Base-by-base conservation (phyloP, 1,140 invertebrate species). In the Anadara kagoshimensis region DNA sequence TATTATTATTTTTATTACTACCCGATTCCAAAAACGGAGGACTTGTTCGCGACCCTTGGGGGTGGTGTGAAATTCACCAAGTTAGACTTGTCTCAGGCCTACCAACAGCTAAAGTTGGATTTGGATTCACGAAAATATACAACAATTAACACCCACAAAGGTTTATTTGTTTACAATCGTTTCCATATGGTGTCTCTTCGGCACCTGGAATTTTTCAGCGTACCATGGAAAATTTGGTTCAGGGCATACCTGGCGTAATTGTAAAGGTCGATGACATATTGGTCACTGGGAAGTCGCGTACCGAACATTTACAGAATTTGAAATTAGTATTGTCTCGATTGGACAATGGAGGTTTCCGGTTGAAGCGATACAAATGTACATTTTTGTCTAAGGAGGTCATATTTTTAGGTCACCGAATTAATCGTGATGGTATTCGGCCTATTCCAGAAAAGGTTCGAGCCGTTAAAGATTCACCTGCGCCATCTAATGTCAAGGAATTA, bases 141-240 rank as follows among this genome's bases (percentile, higher is more conserved):
- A 5, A 62, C 59, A 62, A 45, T 45, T 4, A 85, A 77, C 49
- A 86, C 65, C 24, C 85, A 72, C 36, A 88, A 47, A 70, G 86
- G 63, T 74, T 68, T 79, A 75, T 88, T 58, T 59, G 2, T 14
- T 18, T 81, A 74, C 44, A 77, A 75, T 53, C n/a, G 66, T 51
- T 77, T 47, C 66, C 65, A 18, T 82, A 91, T 83, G 91, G 90
- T 12, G 86, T 92, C 14, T 70, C 90, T 73, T 85, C 85, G 7
- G 90, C 90, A 1, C 90, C 90, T 22, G 76, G 81, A 11, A 87
- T 91, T 69, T 92, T 92, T 69, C 88, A 92, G 75, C 41, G 85
- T 64, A 81, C 87, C 29, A 89, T 92, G 44, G 87, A 90, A 62
- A 68, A 83, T 69, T 18, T 86, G 5, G 75, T 91, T 18, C 57